Percentiles rank a stretch among this genome's conserved stretches.
Evolutionary conservation across 2,797 vertebrate genomes (phyloP).

Genomic region (Alosa sapidissima): DNA sequence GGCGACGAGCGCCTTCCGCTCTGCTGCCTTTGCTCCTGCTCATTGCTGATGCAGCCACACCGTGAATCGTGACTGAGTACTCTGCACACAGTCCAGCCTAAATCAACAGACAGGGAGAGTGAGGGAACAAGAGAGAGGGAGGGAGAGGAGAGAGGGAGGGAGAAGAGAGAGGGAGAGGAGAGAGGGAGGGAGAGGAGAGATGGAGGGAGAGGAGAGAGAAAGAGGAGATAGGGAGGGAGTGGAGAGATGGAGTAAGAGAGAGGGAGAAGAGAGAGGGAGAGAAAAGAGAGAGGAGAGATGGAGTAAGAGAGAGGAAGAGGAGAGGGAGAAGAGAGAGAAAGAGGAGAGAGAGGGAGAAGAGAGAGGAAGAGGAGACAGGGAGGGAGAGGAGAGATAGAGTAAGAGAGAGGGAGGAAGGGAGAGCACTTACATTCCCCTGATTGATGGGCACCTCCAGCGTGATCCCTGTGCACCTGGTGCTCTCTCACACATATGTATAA

Average conservation of each 20-base stretch:
- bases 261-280: no score
- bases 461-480: not conserved
- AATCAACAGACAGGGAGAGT: not conserved
- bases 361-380: no score
- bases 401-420: not conserved
- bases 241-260: no score
- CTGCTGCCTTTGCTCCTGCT: not conserved
- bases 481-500: not conserved
- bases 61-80: constrained; percentile 8
- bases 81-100: not conserved
- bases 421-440: not conserved
- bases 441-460: not conserved
- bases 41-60: not conserved
- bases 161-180: not conserved
- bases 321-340: no score
- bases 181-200: no score
- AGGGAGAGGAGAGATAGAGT: no score
- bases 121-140: not conserved
- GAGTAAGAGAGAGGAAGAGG: no score
- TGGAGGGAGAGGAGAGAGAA: not conserved
- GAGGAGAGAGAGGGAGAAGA: no score
- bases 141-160: not conserved
- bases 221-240: no score
- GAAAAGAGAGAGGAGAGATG: no score
- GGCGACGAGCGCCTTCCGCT: constrained; percentile 27